Evolutionary conservation across 2,113 vertebrate species (phyloP), one percentile per base, ranked within the genome.

Genomic region (Platichthys stellatus): DNA sequence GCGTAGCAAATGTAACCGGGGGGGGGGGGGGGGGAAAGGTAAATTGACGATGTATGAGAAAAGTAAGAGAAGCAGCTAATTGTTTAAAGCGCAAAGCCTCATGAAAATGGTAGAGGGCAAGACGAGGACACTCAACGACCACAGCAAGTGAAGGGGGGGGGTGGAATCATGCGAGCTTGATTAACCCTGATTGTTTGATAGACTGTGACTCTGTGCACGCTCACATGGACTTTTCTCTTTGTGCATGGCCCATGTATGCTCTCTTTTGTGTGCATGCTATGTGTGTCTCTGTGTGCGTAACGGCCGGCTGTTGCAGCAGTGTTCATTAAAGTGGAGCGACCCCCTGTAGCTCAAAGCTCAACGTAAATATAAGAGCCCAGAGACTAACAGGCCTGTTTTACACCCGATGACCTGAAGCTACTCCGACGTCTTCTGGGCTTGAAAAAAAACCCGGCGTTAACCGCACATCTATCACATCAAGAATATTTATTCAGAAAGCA

Each of bases 381-480:
- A 40, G 49, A 38, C 62, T 40, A 87, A 77, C 58, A n/a, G 58
- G 47, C 21, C 54, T 1, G n/a, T 74, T 84, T 65, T 63, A 73
- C 56, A 5, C 4, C 4, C 35, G 45, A 49, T 3, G 21, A 43
- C 59, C 56, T 54, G 26, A 40, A 60, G 23, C 54, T 53, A 58
- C 66, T 70, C 53, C 74, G 57, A 68, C 62, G 35, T 81, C 38
- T 24, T 56, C 57, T 60, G 20, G 9, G 18, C 47, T 75, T 64
- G 23, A 23, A 28, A 18, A 38, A n/a, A n/a, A n/a, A n/a, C n/a
- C 6, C 5, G 60, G 23, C 17, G 26, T 47, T 57, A 63, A 76
- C 84, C 71, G 3, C 81, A 78, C 86, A 87, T 80, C 60, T 66
- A 82, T 82, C 83, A 86, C 47, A 69, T 73, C 51, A 62, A 69